Evolutionary conservation across 2,797 vertebrate species (phyloP).

Genomic region (Buceros bicornis): DNA sequence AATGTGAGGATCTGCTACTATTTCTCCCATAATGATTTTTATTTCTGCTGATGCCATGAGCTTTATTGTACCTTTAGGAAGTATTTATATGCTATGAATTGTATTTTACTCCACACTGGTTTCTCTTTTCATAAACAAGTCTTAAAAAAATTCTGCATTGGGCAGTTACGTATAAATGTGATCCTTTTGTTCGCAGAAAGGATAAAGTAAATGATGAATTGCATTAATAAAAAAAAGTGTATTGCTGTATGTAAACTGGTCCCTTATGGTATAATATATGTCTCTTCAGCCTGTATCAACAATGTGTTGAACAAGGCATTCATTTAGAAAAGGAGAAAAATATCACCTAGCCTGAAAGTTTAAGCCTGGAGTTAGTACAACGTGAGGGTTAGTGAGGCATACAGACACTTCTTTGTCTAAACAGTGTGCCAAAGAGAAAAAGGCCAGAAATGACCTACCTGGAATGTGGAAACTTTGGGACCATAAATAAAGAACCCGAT

Average conservation of each 20-base stretch:
- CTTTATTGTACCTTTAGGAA: conserved; percentile 50
- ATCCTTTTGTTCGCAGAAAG: conserved; percentile 37
- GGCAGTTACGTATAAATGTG: conserved; percentile 19
- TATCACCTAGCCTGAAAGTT: conserved; percentile 46
- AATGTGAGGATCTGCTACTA: background rate
- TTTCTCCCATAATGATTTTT: conserved; percentile 29
- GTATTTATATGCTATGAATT: conserved; percentile 33
- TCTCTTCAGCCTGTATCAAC: conserved; percentile 57
- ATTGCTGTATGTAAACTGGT: background rate
- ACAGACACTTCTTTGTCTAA: conserved; percentile 73
- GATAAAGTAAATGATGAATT: conserved; percentile 38
- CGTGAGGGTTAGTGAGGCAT: conserved; percentile 21
- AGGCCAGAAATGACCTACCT: conserved; percentile 34
- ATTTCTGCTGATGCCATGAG: background rate
- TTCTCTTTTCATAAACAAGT: conserved; percentile 40
- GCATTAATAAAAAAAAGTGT: conserved; percentile 12
- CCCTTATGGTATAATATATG: conserved; percentile 36
- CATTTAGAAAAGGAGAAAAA: conserved; percentile 54
- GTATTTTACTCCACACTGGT: background rate
- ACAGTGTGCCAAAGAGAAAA: conserved; percentile 63
- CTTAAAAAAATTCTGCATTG: conserved; percentile 18
- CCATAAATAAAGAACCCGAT: conserved; percentile 1
- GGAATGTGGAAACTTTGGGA: conserved; percentile 43
- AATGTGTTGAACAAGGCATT: conserved; percentile 56
- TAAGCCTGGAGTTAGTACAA: conserved; percentile 23